Conservation (phyloP, 2,888 invertebrate genomes). For the Blastobasis adustella region DNA sequence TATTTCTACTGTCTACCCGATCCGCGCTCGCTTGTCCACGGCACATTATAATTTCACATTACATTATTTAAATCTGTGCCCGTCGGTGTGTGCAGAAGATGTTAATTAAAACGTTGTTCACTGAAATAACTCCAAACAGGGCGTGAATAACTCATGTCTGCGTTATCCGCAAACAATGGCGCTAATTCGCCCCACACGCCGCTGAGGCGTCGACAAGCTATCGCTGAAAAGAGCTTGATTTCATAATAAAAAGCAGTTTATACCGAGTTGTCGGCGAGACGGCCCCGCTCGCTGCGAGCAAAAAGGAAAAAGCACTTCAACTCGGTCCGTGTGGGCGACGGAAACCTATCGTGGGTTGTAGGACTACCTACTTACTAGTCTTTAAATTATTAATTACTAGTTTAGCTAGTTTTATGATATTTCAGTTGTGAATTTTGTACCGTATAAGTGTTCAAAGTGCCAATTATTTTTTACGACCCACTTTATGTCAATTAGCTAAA, state of each 20-base stretch:
- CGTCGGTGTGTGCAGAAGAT: too few relatives aligned
- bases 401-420: too few relatives aligned
- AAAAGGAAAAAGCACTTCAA: slow-evolving; percentile 25
- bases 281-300: slow-evolving; percentile 22
- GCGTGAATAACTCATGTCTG: slow-evolving; percentile 3
- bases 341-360: not conserved
- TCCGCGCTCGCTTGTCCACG: too few relatives aligned
- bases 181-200: slow-evolving; percentile 35
- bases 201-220: slow-evolving; percentile 30
- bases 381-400: too few relatives aligned
- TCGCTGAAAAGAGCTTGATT: slow-evolving; percentile 43
- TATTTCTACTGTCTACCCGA: too few relatives aligned
- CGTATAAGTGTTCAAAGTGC: too few relatives aligned
- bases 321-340: not conserved
- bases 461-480: too few relatives aligned
- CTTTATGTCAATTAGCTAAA: too few relatives aligned
- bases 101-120: too few relatives aligned
- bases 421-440: too few relatives aligned
- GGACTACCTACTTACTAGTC: not conserved
- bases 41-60: too few relatives aligned
- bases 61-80: too few relatives aligned
- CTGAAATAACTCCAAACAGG: not conserved
- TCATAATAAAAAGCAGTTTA: slow-evolving; percentile 53
- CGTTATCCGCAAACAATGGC: slow-evolving; percentile 21
- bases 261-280: slow-evolving; percentile 35